Conservation (phyloP, 2,888 invertebrate species). For the Ashinkailepas kermadecensis region DNA sequence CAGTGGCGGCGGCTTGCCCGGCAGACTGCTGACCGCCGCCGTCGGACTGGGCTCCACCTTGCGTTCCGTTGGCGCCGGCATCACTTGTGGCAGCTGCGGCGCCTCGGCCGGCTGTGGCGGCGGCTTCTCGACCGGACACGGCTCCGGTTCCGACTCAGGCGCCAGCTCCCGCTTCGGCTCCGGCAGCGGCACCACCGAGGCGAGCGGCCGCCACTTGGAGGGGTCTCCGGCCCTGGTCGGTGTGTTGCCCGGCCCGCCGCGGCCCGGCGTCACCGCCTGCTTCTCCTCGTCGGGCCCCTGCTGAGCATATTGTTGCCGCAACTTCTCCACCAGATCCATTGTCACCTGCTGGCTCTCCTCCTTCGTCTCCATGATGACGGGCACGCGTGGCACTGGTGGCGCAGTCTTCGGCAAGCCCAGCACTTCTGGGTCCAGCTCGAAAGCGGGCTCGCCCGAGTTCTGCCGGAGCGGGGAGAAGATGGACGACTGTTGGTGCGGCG, state of each 20-base stretch:
- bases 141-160: too few species aligned
- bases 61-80: neutral
- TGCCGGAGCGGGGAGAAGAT: neutral
- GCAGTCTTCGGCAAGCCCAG: neutral
- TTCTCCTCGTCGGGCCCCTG: constrained; percentile 41
- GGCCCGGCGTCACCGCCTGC: neutral
- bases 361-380: constrained; percentile 52
- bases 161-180: neutral
- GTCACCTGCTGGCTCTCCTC: constrained; percentile 78
- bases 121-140: too few species aligned
- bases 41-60: constrained; percentile 11
- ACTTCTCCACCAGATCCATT: constrained; percentile 70
- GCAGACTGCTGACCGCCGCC: constrained; percentile 22
- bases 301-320: constrained; percentile 62
- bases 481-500: neutral
- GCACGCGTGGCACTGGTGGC: neutral
- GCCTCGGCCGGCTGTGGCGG: neutral
- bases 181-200: neutral
- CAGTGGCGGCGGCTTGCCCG: constrained; percentile 17
- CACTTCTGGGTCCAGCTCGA: neutral
- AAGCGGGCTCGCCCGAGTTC: neutral
- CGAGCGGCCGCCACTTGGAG: constrained; percentile 17
- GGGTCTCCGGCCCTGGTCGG: neutral
- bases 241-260: constrained; percentile 6
- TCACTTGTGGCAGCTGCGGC: neutral